phyloP scores from a whole-genome alignment of 23 tunicate genomes.

The Corella eumyota region DNA sequence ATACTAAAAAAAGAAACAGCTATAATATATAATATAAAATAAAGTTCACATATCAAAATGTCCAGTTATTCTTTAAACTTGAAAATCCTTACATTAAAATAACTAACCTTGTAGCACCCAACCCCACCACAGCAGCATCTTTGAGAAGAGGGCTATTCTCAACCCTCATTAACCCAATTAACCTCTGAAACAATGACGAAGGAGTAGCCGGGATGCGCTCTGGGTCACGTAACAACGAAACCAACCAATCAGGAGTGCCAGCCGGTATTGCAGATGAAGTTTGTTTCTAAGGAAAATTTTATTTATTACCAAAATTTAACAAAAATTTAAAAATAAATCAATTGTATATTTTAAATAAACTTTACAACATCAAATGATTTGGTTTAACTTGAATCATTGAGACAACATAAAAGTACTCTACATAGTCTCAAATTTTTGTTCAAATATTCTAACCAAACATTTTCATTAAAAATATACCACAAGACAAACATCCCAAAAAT shows the following conservation, averaged over 20 bases:
- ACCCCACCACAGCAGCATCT: constrained; percentile 62
- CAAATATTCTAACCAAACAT: no score
- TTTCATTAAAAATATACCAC: no score
- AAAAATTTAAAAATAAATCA: not conserved
- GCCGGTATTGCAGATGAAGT: constrained; percentile 35
- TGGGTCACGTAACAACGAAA: constrained; percentile 34
- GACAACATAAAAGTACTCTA: no score
- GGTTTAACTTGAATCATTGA: no score
- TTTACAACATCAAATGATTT: no score
- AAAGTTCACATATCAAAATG: not conserved
- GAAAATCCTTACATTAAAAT: not conserved
- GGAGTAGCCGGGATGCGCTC: constrained; percentile 44
- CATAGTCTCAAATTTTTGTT: no score
- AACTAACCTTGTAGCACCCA: constrained; percentile 58
- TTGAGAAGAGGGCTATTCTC: constrained; percentile 17
- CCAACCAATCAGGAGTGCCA: constrained; percentile 88
- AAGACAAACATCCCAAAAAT: no score
- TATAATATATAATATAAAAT: not conserved
- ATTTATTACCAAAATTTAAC: not conserved
- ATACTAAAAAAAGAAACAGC: constrained; percentile 8
- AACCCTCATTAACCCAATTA: constrained; percentile 21
- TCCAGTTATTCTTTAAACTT: no score
- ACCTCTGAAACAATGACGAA: constrained; percentile 28
- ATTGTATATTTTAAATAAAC: no score
- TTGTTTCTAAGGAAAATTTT: constrained; percentile 30